A percentile compares a stretch with the other conserved stretches of the same genome.
These are phyloP conservation scores for Eptesicus fuscus DNA, from an alignment of 2,113 vertebrate genomes.

Conservation along the genomic window DNA sequence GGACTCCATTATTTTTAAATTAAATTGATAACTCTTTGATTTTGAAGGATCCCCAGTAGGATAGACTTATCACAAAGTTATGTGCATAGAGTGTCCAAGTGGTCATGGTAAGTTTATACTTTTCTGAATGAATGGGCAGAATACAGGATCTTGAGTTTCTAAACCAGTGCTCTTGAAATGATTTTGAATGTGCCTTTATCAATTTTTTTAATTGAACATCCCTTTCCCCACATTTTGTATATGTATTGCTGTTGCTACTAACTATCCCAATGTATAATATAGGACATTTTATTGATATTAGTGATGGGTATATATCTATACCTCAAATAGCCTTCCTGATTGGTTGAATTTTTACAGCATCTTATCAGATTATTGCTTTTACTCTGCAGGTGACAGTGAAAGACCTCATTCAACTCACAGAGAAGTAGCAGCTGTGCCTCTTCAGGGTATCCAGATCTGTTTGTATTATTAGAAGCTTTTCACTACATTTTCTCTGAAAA, in stretches of 20 bases:
- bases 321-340: not conserved
- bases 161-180: not conserved
- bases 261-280: not conserved
- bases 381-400: not conserved
- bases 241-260: not conserved
- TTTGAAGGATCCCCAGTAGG: not conserved
- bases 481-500: not conserved
- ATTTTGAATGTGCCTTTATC: not conserved
- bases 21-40: not conserved
- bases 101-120: not conserved
- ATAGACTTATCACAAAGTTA: not conserved
- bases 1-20: not conserved
- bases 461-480: not conserved
- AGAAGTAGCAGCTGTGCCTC: not conserved
- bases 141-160: not conserved
- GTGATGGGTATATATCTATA: not conserved
- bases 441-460: not conserved
- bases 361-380: not conserved
- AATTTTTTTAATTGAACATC: not conserved
- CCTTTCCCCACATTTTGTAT: not conserved
- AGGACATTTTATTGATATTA: not conserved
- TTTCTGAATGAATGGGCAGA: not conserved
- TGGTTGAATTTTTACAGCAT: not conserved
- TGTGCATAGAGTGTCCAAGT: not conserved
- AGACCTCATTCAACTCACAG: not conserved